These are phyloP conservation scores for Zonotrichia albicollis DNA, from an alignment of 2,797 vertebrate species.

Conservation along the genomic window DNA sequence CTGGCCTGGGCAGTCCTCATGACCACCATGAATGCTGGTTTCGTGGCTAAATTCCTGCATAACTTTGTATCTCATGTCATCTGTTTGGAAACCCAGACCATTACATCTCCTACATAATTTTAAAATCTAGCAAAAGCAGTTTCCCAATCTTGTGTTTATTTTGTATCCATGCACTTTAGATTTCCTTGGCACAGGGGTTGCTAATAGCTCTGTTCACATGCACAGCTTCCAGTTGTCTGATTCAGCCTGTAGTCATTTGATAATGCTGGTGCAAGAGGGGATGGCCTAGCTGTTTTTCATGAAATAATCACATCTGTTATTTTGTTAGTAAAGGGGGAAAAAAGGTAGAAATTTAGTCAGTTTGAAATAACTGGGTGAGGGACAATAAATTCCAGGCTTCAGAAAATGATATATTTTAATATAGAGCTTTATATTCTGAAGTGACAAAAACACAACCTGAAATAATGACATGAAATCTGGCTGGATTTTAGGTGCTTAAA, in stretches of 20 bases:
- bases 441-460: not conserved
- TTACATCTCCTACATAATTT: not conserved
- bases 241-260: not conserved
- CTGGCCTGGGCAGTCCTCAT: not conserved
- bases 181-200: not conserved
- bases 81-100: not conserved
- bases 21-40: not conserved
- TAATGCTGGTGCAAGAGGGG: not conserved
- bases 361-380: not conserved
- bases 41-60: not conserved
- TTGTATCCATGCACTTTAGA: not conserved
- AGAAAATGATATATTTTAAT: not conserved
- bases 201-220: not conserved
- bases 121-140: not conserved
- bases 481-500: not conserved
- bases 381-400: not conserved
- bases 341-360: not conserved
- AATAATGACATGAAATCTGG: not conserved
- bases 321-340: not conserved
- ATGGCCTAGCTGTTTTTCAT: not conserved
- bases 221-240: not conserved
- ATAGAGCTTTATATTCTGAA: not conserved
- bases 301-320: not conserved
- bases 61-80: not conserved
- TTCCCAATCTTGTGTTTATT: not conserved